Conservation (phyloP, 2,888 invertebrate species). For the Creontiades dilutus region DNA sequence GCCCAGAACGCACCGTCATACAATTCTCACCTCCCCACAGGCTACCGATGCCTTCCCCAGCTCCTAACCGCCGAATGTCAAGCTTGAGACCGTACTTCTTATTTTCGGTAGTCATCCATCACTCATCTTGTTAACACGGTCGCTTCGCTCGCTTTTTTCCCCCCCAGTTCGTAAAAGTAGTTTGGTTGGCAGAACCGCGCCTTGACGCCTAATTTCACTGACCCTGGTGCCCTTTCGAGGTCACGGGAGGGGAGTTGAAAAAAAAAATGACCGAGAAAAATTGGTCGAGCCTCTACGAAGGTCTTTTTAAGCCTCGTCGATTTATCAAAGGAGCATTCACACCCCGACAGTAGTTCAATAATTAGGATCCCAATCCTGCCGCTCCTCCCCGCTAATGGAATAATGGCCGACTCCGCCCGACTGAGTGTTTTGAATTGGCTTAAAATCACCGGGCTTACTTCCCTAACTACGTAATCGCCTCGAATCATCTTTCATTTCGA, state of each 20-base stretch:
- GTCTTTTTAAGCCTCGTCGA: slow-evolving; percentile 1
- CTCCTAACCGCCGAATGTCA: slow-evolving; percentile 29
- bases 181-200: slow-evolving; percentile 19
- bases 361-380: neutral
- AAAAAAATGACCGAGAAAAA: neutral
- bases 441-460: slow-evolving; percentile 34
- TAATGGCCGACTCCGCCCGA: slow-evolving; percentile 20
- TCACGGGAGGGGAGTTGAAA: neutral
- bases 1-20: slow-evolving; percentile 21
- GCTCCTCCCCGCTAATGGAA: slow-evolving; percentile 13
- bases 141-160: neutral
- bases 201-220: neutral
- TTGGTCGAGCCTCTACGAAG: neutral
- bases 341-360: slow-evolving; percentile 36
- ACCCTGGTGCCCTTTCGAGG: slow-evolving; percentile 6
- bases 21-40: slow-evolving; percentile 41
- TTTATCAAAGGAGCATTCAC: slow-evolving; percentile 25
- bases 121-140: slow-evolving; percentile 60
- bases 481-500: neutral
- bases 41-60: neutral
- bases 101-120: slow-evolving; percentile 64
- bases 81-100: slow-evolving; percentile 15
- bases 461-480: neutral
- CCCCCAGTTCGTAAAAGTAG: neutral
- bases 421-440: slow-evolving; percentile 42